Base-by-base conservation (phyloP, 23 tunicate genomes). In the Clavelina lepadiformis region DNA sequence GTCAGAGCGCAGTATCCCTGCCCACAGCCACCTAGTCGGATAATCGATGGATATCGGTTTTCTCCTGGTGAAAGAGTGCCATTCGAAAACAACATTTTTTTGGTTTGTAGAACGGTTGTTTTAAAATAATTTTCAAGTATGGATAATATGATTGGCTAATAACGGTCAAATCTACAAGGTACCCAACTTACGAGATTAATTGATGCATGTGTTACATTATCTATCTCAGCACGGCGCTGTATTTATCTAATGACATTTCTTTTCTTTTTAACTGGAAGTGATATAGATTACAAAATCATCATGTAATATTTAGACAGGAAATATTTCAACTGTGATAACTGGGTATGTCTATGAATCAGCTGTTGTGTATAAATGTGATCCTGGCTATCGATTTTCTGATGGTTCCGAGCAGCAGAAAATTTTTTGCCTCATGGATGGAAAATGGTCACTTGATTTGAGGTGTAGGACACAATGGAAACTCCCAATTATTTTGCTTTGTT, bases 331-430 rank as follows among this genome's bases (percentile, higher is more conserved):
- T 33, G 19, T 19, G 2, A 45, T 46, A 61, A 30, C 30, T 15
- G 67, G 67, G 13, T 74, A 38, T 36, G 33, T 52, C 1, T 63
- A 33, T 35, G 71, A 71, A 11, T 33, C 80, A 3, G 30, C 45
- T 15, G 65, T 83, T 20, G 36, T 23, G 0, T 83, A 74, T 50
- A 50, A 56, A 3, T 83, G 91, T 60, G 47, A 75, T 50, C 35
- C 34, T 58, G 91, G 91, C 21, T 83, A 72, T 34, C 56, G 31
- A 21, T 83, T 83, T 51, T 20, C 45, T 2, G 75, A 75, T 68
- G 82, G 82, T 28, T 28, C 52, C 11, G 33, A 46, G 21, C 30
- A 54, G 20, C 68, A 83, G 57, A 41, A 37, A 36, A 33, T 68
- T 0, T 41, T 61, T 13, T 83, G 91, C 32, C 35, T 58, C 30